Evolutionary conservation across 2,113 vertebrate genomes (phyloP).

Genomic region (Mionectes macconnelli): DNA sequence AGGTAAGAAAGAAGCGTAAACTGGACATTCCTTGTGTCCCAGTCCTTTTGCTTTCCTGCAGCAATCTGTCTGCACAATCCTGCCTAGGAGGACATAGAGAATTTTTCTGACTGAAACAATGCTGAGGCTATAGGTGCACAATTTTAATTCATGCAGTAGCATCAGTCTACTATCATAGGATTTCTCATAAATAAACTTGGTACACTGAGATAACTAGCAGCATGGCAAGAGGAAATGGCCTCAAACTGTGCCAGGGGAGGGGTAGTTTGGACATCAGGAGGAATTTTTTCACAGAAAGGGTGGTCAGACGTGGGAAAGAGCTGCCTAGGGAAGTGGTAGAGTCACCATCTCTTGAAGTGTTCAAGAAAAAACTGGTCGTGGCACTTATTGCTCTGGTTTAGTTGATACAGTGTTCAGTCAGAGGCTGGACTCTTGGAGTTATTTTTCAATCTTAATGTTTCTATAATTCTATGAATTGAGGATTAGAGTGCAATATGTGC

Average conservation of each 20-base stretch:
- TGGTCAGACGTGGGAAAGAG: not conserved
- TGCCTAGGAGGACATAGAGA: not conserved
- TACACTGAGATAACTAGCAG: not conserved
- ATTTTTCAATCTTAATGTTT: not conserved
- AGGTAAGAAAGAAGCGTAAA: not conserved
- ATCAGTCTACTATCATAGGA: not conserved
- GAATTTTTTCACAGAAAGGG: not conserved
- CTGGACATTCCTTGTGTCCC: not conserved
- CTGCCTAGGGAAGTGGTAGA: not conserved
- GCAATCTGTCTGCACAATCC: not conserved
- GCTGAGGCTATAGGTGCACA: not conserved
- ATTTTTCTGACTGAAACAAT: not conserved
- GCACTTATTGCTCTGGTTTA: not conserved
- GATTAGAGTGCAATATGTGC: not conserved
- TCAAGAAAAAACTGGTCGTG: not conserved
- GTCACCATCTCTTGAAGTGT: not conserved
- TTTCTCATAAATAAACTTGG: not conserved
- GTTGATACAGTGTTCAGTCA: not conserved
- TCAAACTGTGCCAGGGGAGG: fast-evolving
- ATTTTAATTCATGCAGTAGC: not conserved
- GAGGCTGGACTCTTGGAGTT: not conserved
- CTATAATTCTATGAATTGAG: not conserved
- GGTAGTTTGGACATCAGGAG: not conserved
- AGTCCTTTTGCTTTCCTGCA: not conserved
- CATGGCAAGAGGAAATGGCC: not conserved